A percentile compares a stretch with the other conserved stretches of the same genome.
These are phyloP conservation scores for Tychaedon coryphoeus DNA, from an alignment of 2,113 vertebrate genomes.

Conservation along the genomic window DNA sequence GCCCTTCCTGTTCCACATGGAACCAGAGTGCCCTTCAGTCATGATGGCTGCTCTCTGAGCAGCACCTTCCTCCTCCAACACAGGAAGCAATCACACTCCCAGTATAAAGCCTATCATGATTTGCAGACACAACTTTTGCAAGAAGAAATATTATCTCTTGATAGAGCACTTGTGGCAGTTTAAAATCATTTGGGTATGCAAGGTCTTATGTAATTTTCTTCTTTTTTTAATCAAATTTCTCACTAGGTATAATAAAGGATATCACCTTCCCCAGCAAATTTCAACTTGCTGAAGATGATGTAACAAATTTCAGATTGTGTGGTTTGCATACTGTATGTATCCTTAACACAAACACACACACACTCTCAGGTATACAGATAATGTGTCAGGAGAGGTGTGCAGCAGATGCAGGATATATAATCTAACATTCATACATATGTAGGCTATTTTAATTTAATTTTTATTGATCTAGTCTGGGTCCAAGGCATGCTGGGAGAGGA, in stretches of 20 bases:
- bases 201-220: background rate
- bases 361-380: background rate
- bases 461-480: background rate
- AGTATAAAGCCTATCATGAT: accelerated
- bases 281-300: background rate
- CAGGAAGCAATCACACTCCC: background rate
- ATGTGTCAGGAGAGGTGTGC: background rate
- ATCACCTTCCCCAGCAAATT: background rate
- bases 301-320: background rate
- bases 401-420: background rate
- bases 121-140: background rate
- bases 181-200: background rate
- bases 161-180: background rate
- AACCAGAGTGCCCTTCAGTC: background rate
- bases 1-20: accelerated
- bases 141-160: background rate
- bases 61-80: background rate
- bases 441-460: background rate
- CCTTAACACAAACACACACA: background rate
- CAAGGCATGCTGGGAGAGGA: background rate
- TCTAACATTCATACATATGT: background rate
- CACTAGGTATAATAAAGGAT: background rate
- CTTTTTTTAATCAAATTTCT: background rate
- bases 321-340: background rate
- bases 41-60: background rate